Percentiles rank a stretch among this genome's conserved stretches.
These are phyloP conservation scores for Branchellion lobata DNA, from an alignment of 2,888 invertebrate species.

Conservation along the genomic window DNA sequence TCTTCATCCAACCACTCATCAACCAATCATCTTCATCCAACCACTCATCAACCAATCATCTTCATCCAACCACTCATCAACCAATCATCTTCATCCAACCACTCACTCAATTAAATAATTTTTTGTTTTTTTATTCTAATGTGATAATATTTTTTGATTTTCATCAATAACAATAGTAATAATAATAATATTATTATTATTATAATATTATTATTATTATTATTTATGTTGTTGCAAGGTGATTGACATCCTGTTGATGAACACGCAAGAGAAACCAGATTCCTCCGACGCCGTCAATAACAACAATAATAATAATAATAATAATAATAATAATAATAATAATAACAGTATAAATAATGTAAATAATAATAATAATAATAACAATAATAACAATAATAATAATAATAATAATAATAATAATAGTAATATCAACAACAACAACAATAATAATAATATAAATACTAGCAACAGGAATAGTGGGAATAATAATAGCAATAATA, in stretches of 20 bases:
- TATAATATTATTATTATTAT: no score
- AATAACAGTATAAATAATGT: not conserved
- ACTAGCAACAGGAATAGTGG: not conserved
- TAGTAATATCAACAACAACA: not conserved
- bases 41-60: no score
- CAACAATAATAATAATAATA: not conserved
- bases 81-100: no score
- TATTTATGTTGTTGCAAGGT: not conserved
- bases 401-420: not conserved
- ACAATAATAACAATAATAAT: not conserved
- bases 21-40: no score
- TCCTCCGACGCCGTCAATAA: not conserved
- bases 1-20: no score
- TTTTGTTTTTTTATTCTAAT: not conserved
- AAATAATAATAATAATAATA: not conserved
- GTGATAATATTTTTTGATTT: not conserved
- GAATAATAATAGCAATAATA: not conserved
- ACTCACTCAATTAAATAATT: no score
- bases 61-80: no score
- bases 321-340: constrained; percentile 5
- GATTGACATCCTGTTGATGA: constrained; percentile 23
- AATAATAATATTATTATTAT: not conserved
- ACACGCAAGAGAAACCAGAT: not conserved
- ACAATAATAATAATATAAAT: not conserved
- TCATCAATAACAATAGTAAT: not conserved